Evolutionary conservation across 2,888 invertebrate genomes (phyloP).

Genomic region (Drosophila meridiana): DNA sequence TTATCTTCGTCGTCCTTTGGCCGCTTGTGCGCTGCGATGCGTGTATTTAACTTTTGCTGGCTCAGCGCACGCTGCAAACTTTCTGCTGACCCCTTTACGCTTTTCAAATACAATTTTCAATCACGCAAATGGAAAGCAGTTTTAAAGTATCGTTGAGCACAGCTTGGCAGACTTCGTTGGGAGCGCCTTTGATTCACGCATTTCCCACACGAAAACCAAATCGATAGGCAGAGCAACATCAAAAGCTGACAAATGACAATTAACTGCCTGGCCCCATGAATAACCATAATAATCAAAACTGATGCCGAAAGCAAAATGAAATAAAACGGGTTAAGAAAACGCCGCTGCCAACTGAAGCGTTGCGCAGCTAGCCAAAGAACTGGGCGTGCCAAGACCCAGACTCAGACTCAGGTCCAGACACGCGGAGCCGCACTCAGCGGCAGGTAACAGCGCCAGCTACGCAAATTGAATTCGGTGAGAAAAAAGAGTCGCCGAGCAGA

Average conservation of each 20-base stretch:
- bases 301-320: constrained; percentile 10
- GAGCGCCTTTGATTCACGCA: constrained; percentile 18
- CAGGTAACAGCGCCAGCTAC: constrained; percentile 42
- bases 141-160: constrained; percentile 4
- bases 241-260: constrained; percentile 76
- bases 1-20: constrained; percentile 1
- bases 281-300: constrained; percentile 12
- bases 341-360: constrained; percentile 59
- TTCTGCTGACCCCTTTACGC: constrained; percentile 17
- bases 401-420: constrained; percentile 2
- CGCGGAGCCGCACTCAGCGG: constrained; percentile 11
- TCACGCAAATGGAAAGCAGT: constrained; percentile 41
- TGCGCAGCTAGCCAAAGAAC: constrained; percentile 49
- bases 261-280: constrained; percentile 71
- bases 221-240: constrained; percentile 22
- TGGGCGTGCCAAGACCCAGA: constrained; percentile 62
- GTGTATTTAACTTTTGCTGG: constrained; percentile 43
- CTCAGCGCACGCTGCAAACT: constrained; percentile 34
- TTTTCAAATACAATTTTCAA: constrained; percentile 37
- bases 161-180: constrained; percentile 45
- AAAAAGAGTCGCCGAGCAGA: constrained; percentile 40
- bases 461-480: constrained; percentile 74
- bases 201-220: neutral
- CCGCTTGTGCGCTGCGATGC: constrained; percentile 27
- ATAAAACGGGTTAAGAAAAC: constrained; percentile 71